These are phyloP conservation scores for Caenorhabditis sinica DNA, from an alignment of 2,888 invertebrate genomes.

Conservation along the genomic window DNA sequence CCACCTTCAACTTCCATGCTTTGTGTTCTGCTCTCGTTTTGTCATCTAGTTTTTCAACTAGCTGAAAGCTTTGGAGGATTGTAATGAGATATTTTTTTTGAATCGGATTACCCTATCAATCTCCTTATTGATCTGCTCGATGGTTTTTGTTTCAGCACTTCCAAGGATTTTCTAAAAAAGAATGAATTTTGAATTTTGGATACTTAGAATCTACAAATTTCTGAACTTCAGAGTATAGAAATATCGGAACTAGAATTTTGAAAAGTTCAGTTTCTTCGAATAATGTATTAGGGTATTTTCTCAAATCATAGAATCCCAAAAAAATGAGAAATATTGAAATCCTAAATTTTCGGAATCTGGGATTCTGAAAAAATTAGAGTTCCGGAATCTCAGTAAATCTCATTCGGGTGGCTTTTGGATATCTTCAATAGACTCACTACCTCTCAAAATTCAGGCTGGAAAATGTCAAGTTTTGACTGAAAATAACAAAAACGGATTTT, in stretches of 20 bases:
- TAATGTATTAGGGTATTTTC: no score
- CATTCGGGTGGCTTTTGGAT: no score
- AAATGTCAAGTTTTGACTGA: no score
- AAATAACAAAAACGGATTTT: no score
- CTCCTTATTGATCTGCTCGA: conserved; percentile 61
- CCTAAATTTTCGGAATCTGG: no score
- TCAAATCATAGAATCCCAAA: no score
- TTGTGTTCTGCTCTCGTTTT: conserved; percentile 55
- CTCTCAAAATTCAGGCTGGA: background rate
- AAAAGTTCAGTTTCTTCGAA: background rate
- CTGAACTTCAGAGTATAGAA: background rate
- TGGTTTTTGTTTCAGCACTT: conserved; percentile 61
- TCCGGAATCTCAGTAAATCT: background rate
- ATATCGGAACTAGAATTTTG: background rate
- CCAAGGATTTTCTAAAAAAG: conserved; percentile 60
- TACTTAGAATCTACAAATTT: background rate
- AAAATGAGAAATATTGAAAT: no score
- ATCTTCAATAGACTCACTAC: no score
- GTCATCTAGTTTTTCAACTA: conserved; percentile 60
- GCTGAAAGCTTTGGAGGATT: conserved; percentile 19
- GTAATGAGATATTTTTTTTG: background rate
- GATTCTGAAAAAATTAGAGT: background rate
- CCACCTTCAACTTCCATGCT: conserved; percentile 62
- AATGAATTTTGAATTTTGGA: background rate
- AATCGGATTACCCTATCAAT: conserved; percentile 46